Conservation (phyloP, 2,888 invertebrate genomes). For the Biston stratarius region DNA sequence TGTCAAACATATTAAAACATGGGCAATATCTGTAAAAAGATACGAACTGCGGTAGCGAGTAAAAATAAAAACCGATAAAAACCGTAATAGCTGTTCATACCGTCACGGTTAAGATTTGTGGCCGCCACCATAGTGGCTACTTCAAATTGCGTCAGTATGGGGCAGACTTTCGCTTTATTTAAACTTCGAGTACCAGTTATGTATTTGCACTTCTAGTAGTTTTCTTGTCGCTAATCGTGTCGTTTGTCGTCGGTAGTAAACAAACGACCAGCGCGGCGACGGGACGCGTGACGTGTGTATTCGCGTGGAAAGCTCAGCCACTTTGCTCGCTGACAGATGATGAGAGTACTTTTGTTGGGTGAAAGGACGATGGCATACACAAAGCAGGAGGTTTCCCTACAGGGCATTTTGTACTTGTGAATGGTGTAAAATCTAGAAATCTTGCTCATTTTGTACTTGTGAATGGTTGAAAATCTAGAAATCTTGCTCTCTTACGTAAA, state of each 20-base stretch:
- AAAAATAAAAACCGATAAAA: no score
- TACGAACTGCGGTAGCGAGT: no score
- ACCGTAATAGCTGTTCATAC: no score
- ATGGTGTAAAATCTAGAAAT: not conserved
- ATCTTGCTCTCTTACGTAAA: not conserved
- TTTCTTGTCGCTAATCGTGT: not conserved
- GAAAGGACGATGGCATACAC: conserved; percentile 18
- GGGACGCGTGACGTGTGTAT: conserved; percentile 42
- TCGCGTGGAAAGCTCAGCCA: conserved; percentile 43
- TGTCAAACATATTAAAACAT: no score
- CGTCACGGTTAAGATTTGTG: no score
- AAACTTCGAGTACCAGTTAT: no score
- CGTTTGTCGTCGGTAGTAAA: conserved; percentile 3
- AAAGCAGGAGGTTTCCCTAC: conserved; percentile 18
- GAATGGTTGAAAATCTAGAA: not conserved
- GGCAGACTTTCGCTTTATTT: no score
- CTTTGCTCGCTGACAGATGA: conserved; percentile 43
- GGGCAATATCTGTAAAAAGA: no score
- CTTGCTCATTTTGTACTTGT: conserved; percentile 3
- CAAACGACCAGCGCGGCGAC: conserved; percentile 16
- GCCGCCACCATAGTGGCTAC: no score
- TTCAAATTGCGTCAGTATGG: no score
- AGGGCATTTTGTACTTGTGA: conserved; percentile 1
- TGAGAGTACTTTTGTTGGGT: conserved; percentile 28
- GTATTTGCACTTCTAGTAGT: not conserved